Base-by-base conservation (phyloP, 2,113 vertebrate species). In the Tylochromis polylepis region DNA sequence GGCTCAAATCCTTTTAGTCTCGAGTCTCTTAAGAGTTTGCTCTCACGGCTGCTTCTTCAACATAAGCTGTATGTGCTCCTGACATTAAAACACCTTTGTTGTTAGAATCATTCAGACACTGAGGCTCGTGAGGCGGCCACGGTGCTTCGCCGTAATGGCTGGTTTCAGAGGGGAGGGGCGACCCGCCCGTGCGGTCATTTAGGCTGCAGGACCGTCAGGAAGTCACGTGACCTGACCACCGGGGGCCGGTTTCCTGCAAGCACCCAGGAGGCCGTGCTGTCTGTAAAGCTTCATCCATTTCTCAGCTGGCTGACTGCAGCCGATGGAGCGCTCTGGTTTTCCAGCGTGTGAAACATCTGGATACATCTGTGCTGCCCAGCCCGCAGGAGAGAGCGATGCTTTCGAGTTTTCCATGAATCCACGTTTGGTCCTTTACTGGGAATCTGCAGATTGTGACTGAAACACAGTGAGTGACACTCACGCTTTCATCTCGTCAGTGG, bases 151-250 rank as follows among this genome's bases (percentile, higher is more conserved):
- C 18, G 2, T 11, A 12, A 8, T 38, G 31, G 0, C 12, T n/a
- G 31, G 60, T 38, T 5, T 12, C 31, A 46, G 22, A 43, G 36
- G 38, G 36, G 38, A 0, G n/a, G 36, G 65, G 12, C 65, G 2
- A 43, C 43, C 65, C 14, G 8, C 38, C 65, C 0, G 38, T 60
- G 58, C 5, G 10, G 27, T 31, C 27, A 18, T 60, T 15, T 10
- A 34, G 58, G 16, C 38, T 2, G 36, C 6, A 67, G 36, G 36
- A 41, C 0, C 11, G 0, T 38, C 65, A 1, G 38, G 36, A 15
- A 70, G 36, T 43, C 65, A 43, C 36, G 3, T 67, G 36, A 41
- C n/a, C 62, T 67, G 36, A 24, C 0, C 7, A 1, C 36, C 34
- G 24, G 20, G n/a, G 20, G n/a, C 36, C 0, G 11, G 20, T 14